Conservation (phyloP, 2,888 invertebrate species). For the Stratiomys singularior region DNA sequence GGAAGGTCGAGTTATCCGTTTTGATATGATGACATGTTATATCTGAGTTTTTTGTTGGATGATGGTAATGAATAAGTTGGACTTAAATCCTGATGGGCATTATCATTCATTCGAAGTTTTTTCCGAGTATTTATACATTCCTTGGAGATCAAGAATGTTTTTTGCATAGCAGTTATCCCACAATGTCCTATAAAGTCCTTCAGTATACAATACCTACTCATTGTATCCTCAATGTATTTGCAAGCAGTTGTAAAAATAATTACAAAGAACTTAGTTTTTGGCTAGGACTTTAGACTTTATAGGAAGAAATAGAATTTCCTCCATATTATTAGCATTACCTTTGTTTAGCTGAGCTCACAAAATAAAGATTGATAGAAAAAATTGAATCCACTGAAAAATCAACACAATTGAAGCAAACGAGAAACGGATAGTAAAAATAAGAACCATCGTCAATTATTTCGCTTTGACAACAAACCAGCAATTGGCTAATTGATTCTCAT, state of each 20-base stretch:
- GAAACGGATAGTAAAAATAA: background rate
- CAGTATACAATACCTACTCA: too few relatives aligned
- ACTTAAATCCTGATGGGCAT: slow-evolving; percentile 11
- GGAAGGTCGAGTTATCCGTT: slow-evolving; percentile 16
- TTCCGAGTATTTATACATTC: background rate
- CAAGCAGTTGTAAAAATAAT: too few relatives aligned
- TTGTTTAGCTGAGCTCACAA: background rate
- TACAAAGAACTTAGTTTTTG: too few relatives aligned
- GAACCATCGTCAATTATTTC: slow-evolving; percentile 44
- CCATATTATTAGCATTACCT: too few relatives aligned
- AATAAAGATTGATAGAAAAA: background rate
- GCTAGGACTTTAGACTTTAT: too few relatives aligned
- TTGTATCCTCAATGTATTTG: too few relatives aligned
- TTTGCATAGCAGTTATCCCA: too few relatives aligned
- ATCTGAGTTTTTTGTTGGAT: background rate
- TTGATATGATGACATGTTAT: slow-evolving; percentile 19
- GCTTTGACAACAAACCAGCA: slow-evolving; percentile 44
- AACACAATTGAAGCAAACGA: slow-evolving; percentile 22
- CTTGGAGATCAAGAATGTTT: too few relatives aligned
- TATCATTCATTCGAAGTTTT: slow-evolving; percentile 21
- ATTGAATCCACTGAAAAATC: slow-evolving; percentile 18
- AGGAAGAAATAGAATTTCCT: too few relatives aligned
- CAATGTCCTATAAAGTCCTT: too few relatives aligned
- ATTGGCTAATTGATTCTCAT: slow-evolving; percentile 51
- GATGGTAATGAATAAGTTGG: background rate